Conservation (phyloP, 2,797 vertebrate species). For the Anniella stebbinsi region DNA sequence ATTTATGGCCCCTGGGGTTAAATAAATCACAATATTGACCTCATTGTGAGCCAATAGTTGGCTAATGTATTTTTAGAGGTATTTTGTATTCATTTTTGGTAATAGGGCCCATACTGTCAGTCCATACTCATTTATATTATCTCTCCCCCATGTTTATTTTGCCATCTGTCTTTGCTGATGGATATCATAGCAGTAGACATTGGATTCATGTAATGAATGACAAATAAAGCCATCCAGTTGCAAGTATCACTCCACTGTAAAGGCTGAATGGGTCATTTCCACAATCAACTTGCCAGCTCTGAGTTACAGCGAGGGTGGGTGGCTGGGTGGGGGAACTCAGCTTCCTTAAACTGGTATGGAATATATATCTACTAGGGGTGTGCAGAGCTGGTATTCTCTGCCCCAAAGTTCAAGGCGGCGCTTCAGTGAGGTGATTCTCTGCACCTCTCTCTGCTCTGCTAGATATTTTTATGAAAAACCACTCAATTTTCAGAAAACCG, state of each 20-base stretch:
- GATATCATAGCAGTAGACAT: conserved; percentile 64
- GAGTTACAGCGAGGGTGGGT: not conserved
- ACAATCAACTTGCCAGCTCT: conserved; percentile 38
- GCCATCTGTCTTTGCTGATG: conserved; percentile 71
- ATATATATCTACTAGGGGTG: conserved; percentile 32
- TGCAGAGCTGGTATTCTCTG: no score
- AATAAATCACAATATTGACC: conserved; percentile 85
- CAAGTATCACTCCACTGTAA: conserved; percentile 51
- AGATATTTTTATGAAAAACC: no score
- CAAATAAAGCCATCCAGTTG: conserved; percentile 59
- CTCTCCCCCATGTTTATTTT: conserved; percentile 71
- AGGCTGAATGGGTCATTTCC: conserved; percentile 62
- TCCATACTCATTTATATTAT: conserved; percentile 78
- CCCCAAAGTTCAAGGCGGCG: no score
- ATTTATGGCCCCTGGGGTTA: conserved; percentile 83
- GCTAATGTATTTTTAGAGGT: conserved; percentile 81
- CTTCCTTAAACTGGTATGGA: conserved; percentile 15
- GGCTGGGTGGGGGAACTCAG: conserved; percentile 42
- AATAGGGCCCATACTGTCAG: conserved; percentile 75
- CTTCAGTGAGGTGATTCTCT: no score
- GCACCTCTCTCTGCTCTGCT: no score
- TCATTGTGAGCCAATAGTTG: conserved; percentile 80
- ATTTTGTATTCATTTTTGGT: conserved; percentile 84
- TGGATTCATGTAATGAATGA: conserved; percentile 64
- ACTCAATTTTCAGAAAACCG: no score